Evolutionary conservation across 2,888 invertebrate species (phyloP).

Genomic region (Silvanus unidentatus): DNA sequence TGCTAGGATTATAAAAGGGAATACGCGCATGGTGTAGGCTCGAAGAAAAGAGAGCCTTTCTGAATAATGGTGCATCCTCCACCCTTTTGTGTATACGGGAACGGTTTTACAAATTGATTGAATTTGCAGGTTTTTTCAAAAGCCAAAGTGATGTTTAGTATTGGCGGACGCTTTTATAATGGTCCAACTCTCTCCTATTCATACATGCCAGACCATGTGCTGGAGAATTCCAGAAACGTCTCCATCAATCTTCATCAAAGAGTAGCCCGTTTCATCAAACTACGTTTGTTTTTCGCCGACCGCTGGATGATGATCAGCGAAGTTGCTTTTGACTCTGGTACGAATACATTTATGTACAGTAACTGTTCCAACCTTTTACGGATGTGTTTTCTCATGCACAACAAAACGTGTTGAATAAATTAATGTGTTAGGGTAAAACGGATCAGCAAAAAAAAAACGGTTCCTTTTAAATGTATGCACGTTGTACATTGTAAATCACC

Average conservation of each 20-base stretch:
- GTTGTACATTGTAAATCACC: too few relatives aligned
- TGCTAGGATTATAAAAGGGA: too few relatives aligned
- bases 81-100: too few relatives aligned
- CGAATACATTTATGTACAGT: slow-evolving; percentile 26
- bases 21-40: too few relatives aligned
- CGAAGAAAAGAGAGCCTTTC: too few relatives aligned
- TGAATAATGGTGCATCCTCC: too few relatives aligned
- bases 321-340: slow-evolving; percentile 57
- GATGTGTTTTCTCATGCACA: background rate
- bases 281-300: slow-evolving; percentile 60
- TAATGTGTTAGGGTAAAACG: slow-evolving; percentile 4
- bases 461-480: too few relatives aligned
- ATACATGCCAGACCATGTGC: slow-evolving; percentile 55
- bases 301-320: slow-evolving; percentile 70
- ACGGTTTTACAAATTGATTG: background rate
- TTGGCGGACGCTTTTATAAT: slow-evolving; percentile 54
- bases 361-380: too few relatives aligned
- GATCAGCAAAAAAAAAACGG: too few relatives aligned
- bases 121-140: slow-evolving; percentile 56
- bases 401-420: slow-evolving; percentile 7
- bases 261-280: slow-evolving; percentile 56
- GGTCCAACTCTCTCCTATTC: slow-evolving; percentile 52
- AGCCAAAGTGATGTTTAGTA: slow-evolving; percentile 59
- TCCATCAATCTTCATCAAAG: slow-evolving; percentile 60
- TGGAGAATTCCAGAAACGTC: slow-evolving; percentile 64